Evolutionary conservation across 2,113 vertebrate species (phyloP), one percentile per base, ranked within the genome.

Genomic region (Amphiprion percula): DNA sequence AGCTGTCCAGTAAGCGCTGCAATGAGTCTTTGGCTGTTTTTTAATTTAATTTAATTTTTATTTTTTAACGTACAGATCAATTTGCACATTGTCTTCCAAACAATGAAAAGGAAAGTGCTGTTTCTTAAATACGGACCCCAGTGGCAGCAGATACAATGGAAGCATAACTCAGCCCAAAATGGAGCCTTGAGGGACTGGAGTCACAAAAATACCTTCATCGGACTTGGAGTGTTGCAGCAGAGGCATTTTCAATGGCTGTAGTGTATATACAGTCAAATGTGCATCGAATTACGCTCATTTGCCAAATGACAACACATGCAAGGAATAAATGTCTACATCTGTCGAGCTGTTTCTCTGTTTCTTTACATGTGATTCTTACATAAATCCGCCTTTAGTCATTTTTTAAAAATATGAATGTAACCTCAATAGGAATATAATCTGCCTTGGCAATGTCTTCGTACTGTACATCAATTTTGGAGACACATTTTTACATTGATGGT

Each of bases 401-500:
- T 47, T 44, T 19, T n/a, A 28, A n/a, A 69, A 49, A 14, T 9
- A 7, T 55, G 17, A 84, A 37, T 11, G 41, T 19, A 68, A 28
- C 16, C 30, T 21, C n/a, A 24, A 59, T 8, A 68, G 28, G 10
- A 55, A 50, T 21, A 30, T 8, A 72, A 24, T 60, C 54, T 30
- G 23, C 56, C 37, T n/a, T 37, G 8, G 33, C n/a, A 59, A 50
- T 11, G 33, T 4, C 33, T 44, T 68, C 56, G 12, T 26, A 39
- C 3, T 67, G 44, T 69, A 44, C 56, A 74, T 58, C 28, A 37
- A 56, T 28, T 67, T 62, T 52, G 37, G 19, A 11, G 49, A 30
- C 37, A 6, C 26, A 56, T 39, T 33, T 62, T 64, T 47, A 55
- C 68, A 68, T 63, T 74, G 41, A 47, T 30, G 62, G 24, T 39